phyloP scores from a whole-genome alignment of 2,113 vertebrate species.

The Cebidichthys violaceus region DNA sequence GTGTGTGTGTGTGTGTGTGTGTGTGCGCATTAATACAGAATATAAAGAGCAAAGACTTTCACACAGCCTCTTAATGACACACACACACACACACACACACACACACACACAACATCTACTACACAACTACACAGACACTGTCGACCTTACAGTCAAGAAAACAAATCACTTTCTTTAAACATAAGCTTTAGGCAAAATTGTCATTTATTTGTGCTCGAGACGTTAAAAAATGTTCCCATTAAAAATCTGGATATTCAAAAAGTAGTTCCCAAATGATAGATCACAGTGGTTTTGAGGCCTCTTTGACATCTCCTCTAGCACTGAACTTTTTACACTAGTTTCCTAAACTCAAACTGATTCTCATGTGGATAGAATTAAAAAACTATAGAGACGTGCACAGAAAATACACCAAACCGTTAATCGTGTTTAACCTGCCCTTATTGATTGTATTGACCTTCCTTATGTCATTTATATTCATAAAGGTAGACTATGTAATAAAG shows the following conservation, averaged over 20 bases:
- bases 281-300: not conserved
- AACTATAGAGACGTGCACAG: not conserved
- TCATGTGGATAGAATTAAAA: not conserved
- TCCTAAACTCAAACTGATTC: not conserved
- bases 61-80: not conserved
- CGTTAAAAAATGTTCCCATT: not conserved
- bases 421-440: not conserved
- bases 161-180: not conserved
- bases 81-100: too few species aligned
- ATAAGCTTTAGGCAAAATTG: not conserved
- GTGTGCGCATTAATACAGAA: not conserved
- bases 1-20: too few species aligned
- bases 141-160: not conserved
- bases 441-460: not conserved
- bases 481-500: not conserved
- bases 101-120: too few species aligned
- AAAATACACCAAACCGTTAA: not conserved
- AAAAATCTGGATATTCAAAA: not conserved
- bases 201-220: not conserved
- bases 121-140: not conserved
- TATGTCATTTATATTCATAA: not conserved
- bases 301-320: not conserved
- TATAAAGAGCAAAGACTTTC: not conserved
- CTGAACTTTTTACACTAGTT: not conserved
- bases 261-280: not conserved